Conservation (phyloP, 2,113 vertebrate species). For the Pipra filicauda region DNA sequence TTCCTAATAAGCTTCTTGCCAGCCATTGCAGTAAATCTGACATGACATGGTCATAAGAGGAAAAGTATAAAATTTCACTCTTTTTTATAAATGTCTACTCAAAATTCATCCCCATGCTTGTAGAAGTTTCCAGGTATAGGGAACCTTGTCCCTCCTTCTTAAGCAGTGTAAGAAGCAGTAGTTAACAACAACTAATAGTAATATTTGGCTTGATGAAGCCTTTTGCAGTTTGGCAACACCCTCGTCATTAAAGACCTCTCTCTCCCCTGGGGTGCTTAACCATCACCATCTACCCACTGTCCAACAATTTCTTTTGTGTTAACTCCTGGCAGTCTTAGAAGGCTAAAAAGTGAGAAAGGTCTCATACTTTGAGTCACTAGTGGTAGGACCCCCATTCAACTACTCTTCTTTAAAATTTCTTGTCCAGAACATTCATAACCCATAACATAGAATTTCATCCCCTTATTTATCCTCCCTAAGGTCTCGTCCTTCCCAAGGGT, state of each 20-base stretch:
- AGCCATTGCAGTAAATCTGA: slow-evolving; percentile 30
- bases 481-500: background rate
- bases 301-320: background rate
- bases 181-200: background rate
- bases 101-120: background rate
- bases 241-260: background rate
- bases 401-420: background rate
- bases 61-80: background rate
- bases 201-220: background rate
- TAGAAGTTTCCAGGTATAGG: background rate
- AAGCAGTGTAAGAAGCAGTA: background rate
- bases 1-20: slow-evolving; percentile 21
- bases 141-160: background rate
- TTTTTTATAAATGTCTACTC: background rate
- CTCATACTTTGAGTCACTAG: background rate
- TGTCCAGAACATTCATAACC: background rate
- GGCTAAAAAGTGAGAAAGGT: background rate
- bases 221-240: background rate
- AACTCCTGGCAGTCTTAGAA: background rate
- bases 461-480: background rate
- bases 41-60: background rate
- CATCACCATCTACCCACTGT: background rate
- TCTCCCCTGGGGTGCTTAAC: background rate
- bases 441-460: background rate
- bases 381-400: background rate